Evolutionary conservation across 2,888 invertebrate species (phyloP).

Genomic region (Rhagophthalmus giganteus): DNA sequence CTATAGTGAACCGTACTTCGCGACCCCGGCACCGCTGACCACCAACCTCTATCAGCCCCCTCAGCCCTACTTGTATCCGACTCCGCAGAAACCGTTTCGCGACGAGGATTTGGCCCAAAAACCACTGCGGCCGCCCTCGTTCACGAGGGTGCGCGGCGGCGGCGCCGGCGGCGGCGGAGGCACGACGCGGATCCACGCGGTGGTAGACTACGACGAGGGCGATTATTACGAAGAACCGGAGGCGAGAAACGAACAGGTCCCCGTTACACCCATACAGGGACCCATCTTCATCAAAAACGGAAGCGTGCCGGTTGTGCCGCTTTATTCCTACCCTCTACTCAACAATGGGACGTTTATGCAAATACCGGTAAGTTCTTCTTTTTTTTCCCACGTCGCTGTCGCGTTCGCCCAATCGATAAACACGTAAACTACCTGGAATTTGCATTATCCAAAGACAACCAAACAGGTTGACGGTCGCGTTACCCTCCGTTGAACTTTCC

Average conservation of each 20-base stretch:
- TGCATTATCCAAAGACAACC: no score
- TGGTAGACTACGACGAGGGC: constrained; percentile 68
- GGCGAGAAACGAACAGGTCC: constrained; percentile 58
- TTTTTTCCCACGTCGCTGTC: no score
- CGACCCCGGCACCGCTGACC: constrained; percentile 45
- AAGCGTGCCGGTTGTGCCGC: constrained; percentile 82
- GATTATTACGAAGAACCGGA: constrained; percentile 67
- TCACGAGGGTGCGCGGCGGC: constrained; percentile 66
- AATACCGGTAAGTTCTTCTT: constrained; percentile 76
- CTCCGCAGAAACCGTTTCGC: constrained; percentile 50
- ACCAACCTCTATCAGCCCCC: constrained; percentile 40
- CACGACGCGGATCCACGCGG: constrained; percentile 69
- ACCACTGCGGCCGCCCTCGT: constrained; percentile 64
- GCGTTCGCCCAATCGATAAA: no score
- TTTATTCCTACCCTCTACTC: constrained; percentile 81
- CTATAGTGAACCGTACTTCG: constrained; percentile 48
- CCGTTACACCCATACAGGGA: constrained; percentile 83
- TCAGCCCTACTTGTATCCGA: constrained; percentile 49
- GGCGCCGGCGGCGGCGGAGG: constrained; percentile 59
- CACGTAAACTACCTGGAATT: no score
- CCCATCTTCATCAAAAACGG: constrained; percentile 86
- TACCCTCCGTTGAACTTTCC: no score
- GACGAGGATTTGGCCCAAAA: constrained; percentile 53
- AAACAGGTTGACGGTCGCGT: no score
- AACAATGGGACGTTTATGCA: constrained; percentile 87